A percentile compares a stretch with the other conserved stretches of the same genome.
These are phyloP conservation scores for Euplagia quadripunctaria DNA, from an alignment of 2,888 invertebrate species.

Conservation along the genomic window DNA sequence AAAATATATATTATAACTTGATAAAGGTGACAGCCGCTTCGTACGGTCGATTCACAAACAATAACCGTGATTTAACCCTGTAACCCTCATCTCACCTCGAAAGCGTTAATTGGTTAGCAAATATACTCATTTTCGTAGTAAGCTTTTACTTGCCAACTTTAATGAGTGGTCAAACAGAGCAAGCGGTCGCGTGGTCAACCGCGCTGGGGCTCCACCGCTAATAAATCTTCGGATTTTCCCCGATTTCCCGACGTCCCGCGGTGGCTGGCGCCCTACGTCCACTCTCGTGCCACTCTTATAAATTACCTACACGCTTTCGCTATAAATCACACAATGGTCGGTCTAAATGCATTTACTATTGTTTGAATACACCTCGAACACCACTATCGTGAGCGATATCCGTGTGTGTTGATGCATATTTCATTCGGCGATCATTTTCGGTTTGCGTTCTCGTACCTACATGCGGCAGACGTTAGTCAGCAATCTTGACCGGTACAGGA, in stretches of 20 bases:
- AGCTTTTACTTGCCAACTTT: slow-evolving; percentile 84
- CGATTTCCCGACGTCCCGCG: slow-evolving; percentile 82
- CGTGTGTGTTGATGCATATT: slow-evolving; percentile 65
- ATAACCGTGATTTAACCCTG: slow-evolving; percentile 65
- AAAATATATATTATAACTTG: slow-evolving; percentile 40
- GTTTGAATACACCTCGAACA: slow-evolving; percentile 81
- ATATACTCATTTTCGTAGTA: slow-evolving; percentile 86
- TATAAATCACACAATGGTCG: slow-evolving; percentile 84
- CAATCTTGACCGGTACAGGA: slow-evolving; percentile 68
- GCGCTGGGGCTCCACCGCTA: slow-evolving; percentile 72
- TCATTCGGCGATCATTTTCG: slow-evolving; percentile 64
- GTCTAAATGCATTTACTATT: slow-evolving; percentile 86
- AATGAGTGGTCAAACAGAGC: slow-evolving; percentile 85
- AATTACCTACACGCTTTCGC: slow-evolving; percentile 86
- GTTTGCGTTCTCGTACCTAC: slow-evolving; percentile 51
- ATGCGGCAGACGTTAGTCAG: slow-evolving; percentile 71
- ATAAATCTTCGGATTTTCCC: slow-evolving; percentile 86
- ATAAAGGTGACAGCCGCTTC: slow-evolving; percentile 42
- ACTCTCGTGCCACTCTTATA: slow-evolving; percentile 82
- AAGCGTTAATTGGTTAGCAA: slow-evolving; percentile 85
- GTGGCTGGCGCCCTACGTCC: slow-evolving; percentile 69
- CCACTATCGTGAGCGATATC: slow-evolving; percentile 65
- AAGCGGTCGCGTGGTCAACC: slow-evolving; percentile 75
- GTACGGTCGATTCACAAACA: slow-evolving; percentile 69
- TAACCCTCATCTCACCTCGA: slow-evolving; percentile 83